Evolutionary conservation across 2,113 vertebrate genomes (phyloP).

Genomic region (Halcyon senegalensis): DNA sequence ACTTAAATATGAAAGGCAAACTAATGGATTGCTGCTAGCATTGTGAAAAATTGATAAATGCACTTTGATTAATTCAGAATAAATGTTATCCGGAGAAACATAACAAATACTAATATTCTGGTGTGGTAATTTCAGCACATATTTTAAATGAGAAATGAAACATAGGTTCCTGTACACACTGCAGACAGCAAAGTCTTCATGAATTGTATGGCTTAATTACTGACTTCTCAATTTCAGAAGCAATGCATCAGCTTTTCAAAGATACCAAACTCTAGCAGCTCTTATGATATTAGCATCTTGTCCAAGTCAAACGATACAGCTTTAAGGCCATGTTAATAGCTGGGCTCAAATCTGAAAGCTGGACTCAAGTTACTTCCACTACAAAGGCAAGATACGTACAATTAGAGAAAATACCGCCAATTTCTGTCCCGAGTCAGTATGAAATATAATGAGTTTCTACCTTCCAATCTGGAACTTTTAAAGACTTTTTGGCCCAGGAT

Average conservation of each 20-base stretch:
- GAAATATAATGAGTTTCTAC: neutral
- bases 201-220: neutral
- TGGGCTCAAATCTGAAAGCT: neutral
- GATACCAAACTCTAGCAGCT: neutral
- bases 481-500: neutral
- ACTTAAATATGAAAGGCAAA: conserved; percentile 49
- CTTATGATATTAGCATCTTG: neutral
- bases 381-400: neutral
- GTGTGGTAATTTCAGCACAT: neutral
- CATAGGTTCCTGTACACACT: neutral
- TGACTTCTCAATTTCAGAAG: neutral
- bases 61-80: neutral
- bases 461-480: neutral
- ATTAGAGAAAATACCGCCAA: neutral
- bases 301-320: neutral
- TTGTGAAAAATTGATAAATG: conserved; percentile 6
- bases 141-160: neutral
- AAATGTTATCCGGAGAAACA: neutral
- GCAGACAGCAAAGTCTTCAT: neutral
- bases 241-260: neutral
- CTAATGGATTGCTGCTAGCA: conserved; percentile 11
- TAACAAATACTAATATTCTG: neutral
- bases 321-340: neutral
- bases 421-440: neutral
- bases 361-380: neutral